A percentile compares a stretch with the other conserved stretches of the same genome.
Evolutionary conservation across 2,797 vertebrate genomes (phyloP).

Genomic region (Brotula barbata): DNA sequence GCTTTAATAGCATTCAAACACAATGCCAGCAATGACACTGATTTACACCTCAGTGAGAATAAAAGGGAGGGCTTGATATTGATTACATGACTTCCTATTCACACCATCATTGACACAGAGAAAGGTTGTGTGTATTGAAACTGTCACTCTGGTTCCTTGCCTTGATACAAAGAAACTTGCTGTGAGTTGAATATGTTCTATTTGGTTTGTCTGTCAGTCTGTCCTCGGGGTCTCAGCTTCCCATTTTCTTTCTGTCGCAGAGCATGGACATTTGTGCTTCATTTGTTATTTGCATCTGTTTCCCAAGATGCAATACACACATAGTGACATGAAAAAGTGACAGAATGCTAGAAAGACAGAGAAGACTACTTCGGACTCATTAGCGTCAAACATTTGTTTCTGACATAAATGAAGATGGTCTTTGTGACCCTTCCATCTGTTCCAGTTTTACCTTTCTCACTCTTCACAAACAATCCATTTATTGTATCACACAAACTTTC

Average conservation of each 20-base stretch:
- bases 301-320: conserved; percentile 9
- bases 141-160: not conserved
- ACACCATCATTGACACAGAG: conserved; percentile 39
- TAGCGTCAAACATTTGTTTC: conserved; percentile 23
- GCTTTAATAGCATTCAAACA: conserved; percentile 27
- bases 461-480: not conserved
- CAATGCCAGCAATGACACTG: conserved; percentile 22
- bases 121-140: conserved; percentile 20
- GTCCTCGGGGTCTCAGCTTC: conserved; percentile 14
- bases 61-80: conserved; percentile 48
- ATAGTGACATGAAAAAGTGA: conserved; percentile 1
- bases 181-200: conserved; percentile 15
- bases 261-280: not conserved
- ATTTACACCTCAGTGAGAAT: conserved; percentile 21
- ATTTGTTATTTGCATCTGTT: conserved; percentile 18
- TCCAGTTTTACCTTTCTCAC: conserved; percentile 2
- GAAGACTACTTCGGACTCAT: conserved; percentile 12
- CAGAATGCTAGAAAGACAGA: not conserved
- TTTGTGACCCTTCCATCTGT: conserved; percentile 17
- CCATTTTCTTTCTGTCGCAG: not conserved
- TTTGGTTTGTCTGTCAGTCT: not conserved
- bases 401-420: conserved; percentile 23
- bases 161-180: conserved; percentile 2
- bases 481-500: not conserved
- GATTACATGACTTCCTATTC: conserved; percentile 44